Evolutionary conservation across 2,113 vertebrate species (phyloP).

Genomic region (Myanophis thanlyinensis): DNA sequence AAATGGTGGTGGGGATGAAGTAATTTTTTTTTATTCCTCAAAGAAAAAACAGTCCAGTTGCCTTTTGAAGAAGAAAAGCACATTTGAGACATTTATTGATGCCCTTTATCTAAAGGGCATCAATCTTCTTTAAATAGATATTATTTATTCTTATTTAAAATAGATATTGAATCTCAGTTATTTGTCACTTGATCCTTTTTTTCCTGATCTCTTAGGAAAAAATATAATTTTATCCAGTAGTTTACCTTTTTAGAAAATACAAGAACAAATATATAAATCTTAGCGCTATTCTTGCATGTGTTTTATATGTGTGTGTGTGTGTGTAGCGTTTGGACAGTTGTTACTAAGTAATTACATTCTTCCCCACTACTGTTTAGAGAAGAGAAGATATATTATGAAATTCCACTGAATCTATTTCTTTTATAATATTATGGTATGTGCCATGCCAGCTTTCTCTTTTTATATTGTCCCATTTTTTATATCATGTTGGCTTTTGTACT

Average conservation of each 20-base stretch:
- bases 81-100: background rate
- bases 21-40: too few relatives aligned
- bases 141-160: background rate
- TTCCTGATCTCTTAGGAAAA: background rate
- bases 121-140: too few relatives aligned
- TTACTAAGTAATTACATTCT: background rate
- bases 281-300: background rate
- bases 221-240: background rate
- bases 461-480: background rate
- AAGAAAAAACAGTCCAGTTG: too few relatives aligned
- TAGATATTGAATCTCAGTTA: background rate
- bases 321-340: background rate
- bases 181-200: background rate
- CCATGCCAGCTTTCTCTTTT: background rate
- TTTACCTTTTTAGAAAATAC: background rate
- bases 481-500: background rate
- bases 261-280: background rate
- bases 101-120: too few relatives aligned
- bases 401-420: background rate
- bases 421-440: background rate
- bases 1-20: too few relatives aligned
- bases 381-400: background rate
- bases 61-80: too few relatives aligned
- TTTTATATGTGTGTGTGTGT: background rate
- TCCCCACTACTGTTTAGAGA: background rate